Conservation (phyloP, 1,140 invertebrate species). For the Drosophila lacertosa region DNA sequence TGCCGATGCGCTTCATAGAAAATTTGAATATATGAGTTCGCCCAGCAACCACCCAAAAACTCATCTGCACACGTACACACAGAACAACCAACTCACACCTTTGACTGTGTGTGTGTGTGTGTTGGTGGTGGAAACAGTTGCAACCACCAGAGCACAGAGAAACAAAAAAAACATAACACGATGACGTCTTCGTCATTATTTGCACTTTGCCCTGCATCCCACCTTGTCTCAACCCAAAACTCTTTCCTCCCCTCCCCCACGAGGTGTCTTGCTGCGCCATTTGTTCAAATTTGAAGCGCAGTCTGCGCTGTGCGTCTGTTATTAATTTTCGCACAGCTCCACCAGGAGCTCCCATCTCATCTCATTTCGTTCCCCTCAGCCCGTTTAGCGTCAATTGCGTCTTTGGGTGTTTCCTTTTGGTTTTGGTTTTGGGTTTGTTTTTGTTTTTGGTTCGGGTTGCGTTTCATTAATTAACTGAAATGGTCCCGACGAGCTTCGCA, state of each 20-base stretch:
- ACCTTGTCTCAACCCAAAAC: conserved; percentile 40
- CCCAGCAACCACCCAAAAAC: conserved; percentile 33
- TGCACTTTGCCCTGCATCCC: conserved; percentile 58
- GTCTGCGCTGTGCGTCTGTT: conserved; percentile 58
- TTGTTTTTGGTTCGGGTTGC: conserved; percentile 50
- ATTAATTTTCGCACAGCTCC: conserved; percentile 71
- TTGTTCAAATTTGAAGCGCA: conserved; percentile 55
- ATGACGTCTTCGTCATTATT: conserved; percentile 56
- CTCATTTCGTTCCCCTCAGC: conserved; percentile 24
- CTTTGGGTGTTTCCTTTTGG: conserved; percentile 47
- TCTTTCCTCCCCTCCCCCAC: conserved; percentile 31
- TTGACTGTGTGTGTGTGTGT: conserved; percentile 35
- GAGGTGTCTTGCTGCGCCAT: conserved; percentile 56
- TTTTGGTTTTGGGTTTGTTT: conserved; percentile 22
- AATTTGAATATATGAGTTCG: conserved; percentile 68
- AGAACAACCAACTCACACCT: neutral
- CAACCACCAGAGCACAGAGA: conserved; percentile 62
- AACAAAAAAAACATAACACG: no score
- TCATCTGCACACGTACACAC: conserved; percentile 26
- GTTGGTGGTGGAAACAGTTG: conserved; percentile 71
- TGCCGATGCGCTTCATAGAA: conserved; percentile 79
- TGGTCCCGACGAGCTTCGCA: conserved; percentile 78
- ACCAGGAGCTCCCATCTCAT: conserved; percentile 3
- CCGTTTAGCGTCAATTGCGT: conserved; percentile 73
- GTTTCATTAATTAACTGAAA: conserved; percentile 84